These are phyloP conservation scores for Lates calcarifer DNA, from an alignment of 2,113 vertebrate genomes.

Conservation along the genomic window DNA sequence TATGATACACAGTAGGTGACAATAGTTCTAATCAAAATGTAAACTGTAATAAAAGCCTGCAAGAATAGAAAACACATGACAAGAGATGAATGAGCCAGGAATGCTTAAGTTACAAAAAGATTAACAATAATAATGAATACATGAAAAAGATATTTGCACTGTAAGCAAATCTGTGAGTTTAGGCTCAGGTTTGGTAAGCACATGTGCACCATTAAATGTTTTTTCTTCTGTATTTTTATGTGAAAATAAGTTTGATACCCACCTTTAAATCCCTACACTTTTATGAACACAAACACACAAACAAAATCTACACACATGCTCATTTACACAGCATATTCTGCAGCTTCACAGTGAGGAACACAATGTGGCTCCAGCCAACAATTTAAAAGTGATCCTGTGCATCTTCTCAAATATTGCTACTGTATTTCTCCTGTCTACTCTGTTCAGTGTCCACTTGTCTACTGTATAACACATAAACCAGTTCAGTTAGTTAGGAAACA, in stretches of 20 bases:
- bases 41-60: background rate
- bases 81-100: slow-evolving; percentile 14
- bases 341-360: slow-evolving; percentile 13
- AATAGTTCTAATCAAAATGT: background rate
- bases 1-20: background rate
- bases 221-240: background rate
- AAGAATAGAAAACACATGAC: background rate
- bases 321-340: background rate
- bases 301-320: slow-evolving; percentile 1
- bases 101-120: background rate
- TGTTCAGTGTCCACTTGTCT: slow-evolving; percentile 7
- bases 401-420: slow-evolving; percentile 8
- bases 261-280: background rate
- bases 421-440: background rate
- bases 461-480: slow-evolving; percentile 23
- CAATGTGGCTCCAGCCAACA: slow-evolving; percentile 26
- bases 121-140: background rate
- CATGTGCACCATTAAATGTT: background rate
- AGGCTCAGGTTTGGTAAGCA: background rate
- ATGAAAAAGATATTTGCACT: slow-evolving; percentile 8
- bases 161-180: background rate
- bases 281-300: background rate
- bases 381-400: slow-evolving; percentile 27
- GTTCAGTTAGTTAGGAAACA: slow-evolving; percentile 37
- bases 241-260: background rate